phyloP scores from a whole-genome alignment of 92 coral and sea anemone genomes.

The Scolanthus callimorphus region DNA sequence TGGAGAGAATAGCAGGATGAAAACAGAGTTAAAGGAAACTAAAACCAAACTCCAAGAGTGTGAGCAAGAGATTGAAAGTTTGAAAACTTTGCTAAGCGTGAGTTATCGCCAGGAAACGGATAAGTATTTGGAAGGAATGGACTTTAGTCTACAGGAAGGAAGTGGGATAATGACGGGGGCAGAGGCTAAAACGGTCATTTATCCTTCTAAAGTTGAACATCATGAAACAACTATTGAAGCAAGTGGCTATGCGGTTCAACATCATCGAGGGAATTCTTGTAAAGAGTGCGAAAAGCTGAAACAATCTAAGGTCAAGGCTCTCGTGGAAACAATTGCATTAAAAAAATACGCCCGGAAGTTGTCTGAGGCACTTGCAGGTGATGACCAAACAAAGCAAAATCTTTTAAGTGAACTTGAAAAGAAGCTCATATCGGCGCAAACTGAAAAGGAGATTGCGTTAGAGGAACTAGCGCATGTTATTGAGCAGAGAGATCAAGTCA shows the following conservation, averaged over 20 bases:
- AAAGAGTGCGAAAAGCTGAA: conserved; percentile 86
- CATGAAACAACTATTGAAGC: conserved; percentile 74
- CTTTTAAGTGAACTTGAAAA: conserved; percentile 78
- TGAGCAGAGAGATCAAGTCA: conserved; percentile 77
- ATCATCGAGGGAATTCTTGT: conserved; percentile 64
- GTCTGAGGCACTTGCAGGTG: conserved; percentile 71
- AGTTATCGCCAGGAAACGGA: conserved; percentile 37
- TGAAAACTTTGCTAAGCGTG: conserved; percentile 68
- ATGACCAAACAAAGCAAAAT: conserved; percentile 60
- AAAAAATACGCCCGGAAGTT: conserved; percentile 78
- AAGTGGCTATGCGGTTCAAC: conserved; percentile 54
- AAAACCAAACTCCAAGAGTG: conserved; percentile 54
- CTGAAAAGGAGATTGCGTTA: conserved; percentile 88
- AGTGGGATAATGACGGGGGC: background rate
- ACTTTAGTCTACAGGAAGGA: background rate
- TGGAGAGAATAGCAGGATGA: conserved; percentile 55
- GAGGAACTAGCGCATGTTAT: conserved; percentile 90
- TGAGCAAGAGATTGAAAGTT: conserved; percentile 69
- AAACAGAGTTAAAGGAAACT: conserved; percentile 61
- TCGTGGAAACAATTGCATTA: conserved; percentile 85
- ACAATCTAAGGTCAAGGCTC: conserved; percentile 74
- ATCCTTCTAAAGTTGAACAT: conserved; percentile 77
- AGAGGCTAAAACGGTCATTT: conserved; percentile 31
- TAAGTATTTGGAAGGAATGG: conserved; percentile 13
- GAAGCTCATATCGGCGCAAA: conserved; percentile 72